These are phyloP conservation scores for Stichopus chloronotus DNA, from an alignment of 35 echinoderm and acorn worm genomes.

Conservation along the genomic window DNA sequence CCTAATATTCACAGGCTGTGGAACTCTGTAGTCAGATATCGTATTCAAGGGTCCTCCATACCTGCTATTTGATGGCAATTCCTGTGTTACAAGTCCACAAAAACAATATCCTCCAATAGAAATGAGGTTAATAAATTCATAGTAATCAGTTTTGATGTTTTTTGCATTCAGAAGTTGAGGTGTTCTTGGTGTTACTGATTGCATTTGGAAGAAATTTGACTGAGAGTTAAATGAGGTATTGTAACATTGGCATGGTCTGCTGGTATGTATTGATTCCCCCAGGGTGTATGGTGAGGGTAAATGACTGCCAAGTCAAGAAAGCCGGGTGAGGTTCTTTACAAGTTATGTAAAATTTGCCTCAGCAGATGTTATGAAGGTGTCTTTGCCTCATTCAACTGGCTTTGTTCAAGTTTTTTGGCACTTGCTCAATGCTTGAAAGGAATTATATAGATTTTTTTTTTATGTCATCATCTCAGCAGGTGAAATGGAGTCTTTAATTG, in stretches of 20 bases:
- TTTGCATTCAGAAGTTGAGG: background rate
- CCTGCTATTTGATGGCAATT: background rate
- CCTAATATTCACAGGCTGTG: no score
- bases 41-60: background rate
- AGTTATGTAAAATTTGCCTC: no score
- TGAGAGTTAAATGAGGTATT: background rate
- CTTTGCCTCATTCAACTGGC: no score
- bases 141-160: background rate
- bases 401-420: no score
- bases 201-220: background rate
- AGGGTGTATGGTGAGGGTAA: background rate
- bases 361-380: no score
- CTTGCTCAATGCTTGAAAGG: no score
- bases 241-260: background rate
- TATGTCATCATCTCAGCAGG: no score
- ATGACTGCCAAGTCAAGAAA: background rate
- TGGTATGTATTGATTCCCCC: background rate
- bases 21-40: no score
- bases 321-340: no score
- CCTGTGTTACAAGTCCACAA: background rate
- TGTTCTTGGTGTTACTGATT: background rate
- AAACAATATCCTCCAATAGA: background rate
- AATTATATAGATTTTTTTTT: no score
- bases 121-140: slow-evolving; percentile 1
- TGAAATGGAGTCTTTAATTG: no score